Base-by-base conservation (phyloP, 2,888 invertebrate species). In the Salpingus planirostris region DNA sequence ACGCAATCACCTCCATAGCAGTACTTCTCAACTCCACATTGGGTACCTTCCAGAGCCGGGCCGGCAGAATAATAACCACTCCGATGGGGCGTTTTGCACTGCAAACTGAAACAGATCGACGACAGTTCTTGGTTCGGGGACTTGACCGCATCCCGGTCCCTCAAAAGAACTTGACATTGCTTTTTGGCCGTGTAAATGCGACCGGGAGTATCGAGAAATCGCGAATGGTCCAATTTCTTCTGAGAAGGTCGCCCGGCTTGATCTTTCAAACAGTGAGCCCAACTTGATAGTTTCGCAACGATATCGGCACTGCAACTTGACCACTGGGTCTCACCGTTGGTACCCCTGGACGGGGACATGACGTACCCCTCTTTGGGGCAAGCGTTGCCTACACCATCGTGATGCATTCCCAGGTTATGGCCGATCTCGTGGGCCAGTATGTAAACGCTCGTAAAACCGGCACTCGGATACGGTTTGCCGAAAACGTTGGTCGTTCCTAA, bases 351-450 rank as follows among this genome's bases (percentile, higher is more conserved):
- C 1, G 85, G 81, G 0, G 85, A 85, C 85, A 86, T 86, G 44
- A 86, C 80, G 64, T 70, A 85, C 1, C 85, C 85, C 56, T 85
- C 82, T 52, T 77, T 78, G 0, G 81, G 72, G 53, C 86, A 86
- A 32, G 60, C 58, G 58, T 85, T 85, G 21, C 78, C 76, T 11
- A 72, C 73, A 21, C 81, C 79, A 52, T 86, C 85, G 58, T 86
- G 86, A 47, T 80, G 80, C 83, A 85, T 85, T 38, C 85, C 85
- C 55, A 85, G 63, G 54, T 84, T 84, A 64, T 83, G 86, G 40
- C 85, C 86, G 38, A 87, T 84, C 69, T 86, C 87, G 59, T 86
- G 86, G 1, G 85, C 85, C 40, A 84, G 72, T 54, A 86, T 80
- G 62, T 82, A 86, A 50, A 86, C 80, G 28, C 85, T 83, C 11